phyloP scores from a whole-genome alignment of 2,888 invertebrate genomes.

The Kuschelorhynchus macadamiae region DNA sequence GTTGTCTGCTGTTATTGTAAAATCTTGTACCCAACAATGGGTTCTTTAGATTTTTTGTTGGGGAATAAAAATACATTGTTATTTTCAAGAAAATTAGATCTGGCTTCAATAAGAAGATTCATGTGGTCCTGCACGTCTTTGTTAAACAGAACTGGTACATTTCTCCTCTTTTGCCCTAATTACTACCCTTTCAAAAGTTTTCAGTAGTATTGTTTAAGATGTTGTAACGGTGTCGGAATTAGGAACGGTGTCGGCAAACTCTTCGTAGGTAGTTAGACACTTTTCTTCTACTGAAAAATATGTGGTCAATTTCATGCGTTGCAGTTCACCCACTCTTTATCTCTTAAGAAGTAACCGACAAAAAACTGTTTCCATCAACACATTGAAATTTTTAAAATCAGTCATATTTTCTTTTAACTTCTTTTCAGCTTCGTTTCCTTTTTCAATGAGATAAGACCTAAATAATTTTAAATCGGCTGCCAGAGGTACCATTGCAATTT shows the following conservation, averaged over 20 bases:
- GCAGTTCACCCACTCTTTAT: conserved; percentile 52
- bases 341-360: conserved; percentile 53
- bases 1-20: conserved; percentile 46
- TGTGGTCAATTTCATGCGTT: conserved; percentile 36
- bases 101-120: conserved; percentile 31
- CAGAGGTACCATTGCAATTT: no score
- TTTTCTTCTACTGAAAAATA: no score
- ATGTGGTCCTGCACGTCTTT: conserved; percentile 52
- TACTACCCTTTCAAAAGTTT: conserved; percentile 35
- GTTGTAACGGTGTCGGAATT: conserved; percentile 5
- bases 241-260: conserved; percentile 25
- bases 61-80: conserved; percentile 32
- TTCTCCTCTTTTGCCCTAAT: conserved; percentile 35
- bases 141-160: conserved; percentile 55
- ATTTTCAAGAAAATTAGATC: conserved; percentile 16
- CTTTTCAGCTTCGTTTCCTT: no score
- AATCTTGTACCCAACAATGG: conserved; percentile 53
- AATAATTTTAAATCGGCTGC: no score
- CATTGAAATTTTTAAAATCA: no score
- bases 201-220: conserved; percentile 34
- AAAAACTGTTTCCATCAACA: not conserved
- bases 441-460: no score
- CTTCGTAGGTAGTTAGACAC: conserved; percentile 27
- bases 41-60: conserved; percentile 24
- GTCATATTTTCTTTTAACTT: no score